Conservation (phyloP, 1,140 invertebrate genomes). For the Drosophila sturtevanti region DNA sequence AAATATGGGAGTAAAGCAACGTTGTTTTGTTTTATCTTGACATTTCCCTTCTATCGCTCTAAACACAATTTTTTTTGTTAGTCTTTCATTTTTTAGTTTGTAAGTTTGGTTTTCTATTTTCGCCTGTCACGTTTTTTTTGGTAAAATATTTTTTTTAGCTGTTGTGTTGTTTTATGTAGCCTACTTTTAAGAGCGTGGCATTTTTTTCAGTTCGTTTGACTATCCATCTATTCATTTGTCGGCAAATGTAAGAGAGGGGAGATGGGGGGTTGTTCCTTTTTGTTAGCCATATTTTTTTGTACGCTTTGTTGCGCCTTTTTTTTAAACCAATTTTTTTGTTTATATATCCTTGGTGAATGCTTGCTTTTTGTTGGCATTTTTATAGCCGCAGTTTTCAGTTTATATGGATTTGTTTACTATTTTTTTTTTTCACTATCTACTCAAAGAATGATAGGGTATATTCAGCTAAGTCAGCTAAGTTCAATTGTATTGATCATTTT, state of each 20-base stretch:
- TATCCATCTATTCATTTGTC: background rate
- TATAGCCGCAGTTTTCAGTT: slow-evolving; percentile 38
- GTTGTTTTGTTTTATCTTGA: slow-evolving; percentile 4
- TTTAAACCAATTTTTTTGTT: slow-evolving; percentile 38
- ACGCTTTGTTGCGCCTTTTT: slow-evolving; percentile 32
- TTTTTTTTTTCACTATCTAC: slow-evolving; percentile 3
- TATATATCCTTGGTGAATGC: slow-evolving; percentile 1
- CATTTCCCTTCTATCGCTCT: background rate
- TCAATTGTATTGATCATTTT: too few relatives aligned
- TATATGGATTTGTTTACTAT: slow-evolving; percentile 24
- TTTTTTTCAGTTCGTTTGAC: background rate
- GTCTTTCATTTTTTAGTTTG: background rate
- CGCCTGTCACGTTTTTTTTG: slow-evolving; percentile 1
- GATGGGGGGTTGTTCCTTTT: background rate
- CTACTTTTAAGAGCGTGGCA: slow-evolving; percentile 8
- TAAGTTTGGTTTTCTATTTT: background rate
- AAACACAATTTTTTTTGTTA: slow-evolving; percentile 2
- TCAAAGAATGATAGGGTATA: background rate
- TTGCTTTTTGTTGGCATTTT: slow-evolving; percentile 35
- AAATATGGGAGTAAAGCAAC: too few relatives aligned
- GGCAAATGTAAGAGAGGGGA: background rate
- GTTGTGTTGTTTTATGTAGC: slow-evolving; percentile 7
- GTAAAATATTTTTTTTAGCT: slow-evolving; percentile 13
- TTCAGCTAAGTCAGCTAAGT: background rate
- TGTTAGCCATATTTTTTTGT: slow-evolving; percentile 11